Evolutionary conservation across 2,888 invertebrate genomes (phyloP), one percentile per base, ranked within the genome.

Genomic region (Mamestra brassicae): DNA sequence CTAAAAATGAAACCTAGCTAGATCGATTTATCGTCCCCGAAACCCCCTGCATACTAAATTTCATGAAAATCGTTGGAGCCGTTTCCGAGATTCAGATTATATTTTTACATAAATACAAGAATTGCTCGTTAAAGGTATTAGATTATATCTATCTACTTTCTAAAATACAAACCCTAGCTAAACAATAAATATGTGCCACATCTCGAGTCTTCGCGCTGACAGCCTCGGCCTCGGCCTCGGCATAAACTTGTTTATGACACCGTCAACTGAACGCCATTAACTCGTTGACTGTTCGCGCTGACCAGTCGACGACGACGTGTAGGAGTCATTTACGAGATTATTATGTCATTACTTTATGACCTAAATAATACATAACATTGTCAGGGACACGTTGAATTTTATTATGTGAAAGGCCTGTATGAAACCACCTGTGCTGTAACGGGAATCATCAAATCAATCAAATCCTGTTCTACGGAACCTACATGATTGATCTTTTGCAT

Each of bases 181-280:
- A 58, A 67, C 74, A 62, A 64, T 78, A 78, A 83, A 81, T 73
- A 67, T 66, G 68, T 68, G 80, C 50, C 54, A 66, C 36, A 62
- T 71, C 71, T 61, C 62, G 57, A 74, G 45, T 66, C 64, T 50
- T 34, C 55, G n/a, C 79, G 78, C 74, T 74, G 42, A 57, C 75
- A 78, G 67, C 61, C 74, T 57, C 80, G 72, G 47, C 61, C 74
- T 57, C 80, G 72, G 47, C 36, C 42, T 58, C 58, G 62, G 57
- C 85, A 72, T 87, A 82, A 87, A 84, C 77, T 79, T 54, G 54
- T 87, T 87, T 78, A 87, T 77, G 69, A 47, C 75, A 58, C 78
- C 71, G 61, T 76, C 69, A 74, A 80, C 65, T 66, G 55, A 73
- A 70, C 62, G 83, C 66, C 54, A 69, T 87, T 87, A 84, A 87